Base-by-base conservation (phyloP, 2,113 vertebrate species). In the Chunga burmeisteri region DNA sequence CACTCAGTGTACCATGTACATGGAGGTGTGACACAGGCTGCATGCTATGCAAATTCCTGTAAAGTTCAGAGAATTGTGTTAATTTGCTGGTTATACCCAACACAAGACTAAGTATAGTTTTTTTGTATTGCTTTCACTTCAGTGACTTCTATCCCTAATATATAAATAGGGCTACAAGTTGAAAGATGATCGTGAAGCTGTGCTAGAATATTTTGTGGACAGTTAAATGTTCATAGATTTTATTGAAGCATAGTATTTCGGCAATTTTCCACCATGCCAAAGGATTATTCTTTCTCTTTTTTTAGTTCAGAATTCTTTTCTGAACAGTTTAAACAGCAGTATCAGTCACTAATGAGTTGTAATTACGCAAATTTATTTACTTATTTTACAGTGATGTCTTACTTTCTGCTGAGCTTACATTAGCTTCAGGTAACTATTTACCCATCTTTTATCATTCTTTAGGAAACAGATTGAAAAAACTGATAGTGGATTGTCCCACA, bases 1-100 rank as follows among this genome's bases (percentile, higher is more conserved):
- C 1, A 1, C 12, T 36, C 3, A 5, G 29, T 78, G 13, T 73
- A 1, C 79, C 0, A 0, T 27, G 9, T 83, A 22, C 5, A 4
- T 56, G 13, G 5, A 26, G 16, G 8, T 47, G 17, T 46, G 47
- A 36, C 2, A 81, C 40, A 61, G 15, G 17, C 36, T 75, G 21
- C n/a, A 16, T 70, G 72, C 22, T 53, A 5, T 61, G 10, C 32
- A 68, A 21, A 19, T 87, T 84, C 20, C 16, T 47, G 1, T 38
- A 38, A 72, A 71, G 40, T 63, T 88, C 47, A 86, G 47, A 63
- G 22, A 72, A 27, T 11, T 38, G 7, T 49, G 7, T 59, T 70
- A 40, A 25, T 47, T 67, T 67, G 9, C 7, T 63, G 17, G 9
- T 46, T 87, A 4, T 63, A 27, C 32, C n/a, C 8, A 53, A 29